Evolutionary conservation across 2,113 vertebrate genomes (phyloP).

Genomic region (Neofelis nebulosa): DNA sequence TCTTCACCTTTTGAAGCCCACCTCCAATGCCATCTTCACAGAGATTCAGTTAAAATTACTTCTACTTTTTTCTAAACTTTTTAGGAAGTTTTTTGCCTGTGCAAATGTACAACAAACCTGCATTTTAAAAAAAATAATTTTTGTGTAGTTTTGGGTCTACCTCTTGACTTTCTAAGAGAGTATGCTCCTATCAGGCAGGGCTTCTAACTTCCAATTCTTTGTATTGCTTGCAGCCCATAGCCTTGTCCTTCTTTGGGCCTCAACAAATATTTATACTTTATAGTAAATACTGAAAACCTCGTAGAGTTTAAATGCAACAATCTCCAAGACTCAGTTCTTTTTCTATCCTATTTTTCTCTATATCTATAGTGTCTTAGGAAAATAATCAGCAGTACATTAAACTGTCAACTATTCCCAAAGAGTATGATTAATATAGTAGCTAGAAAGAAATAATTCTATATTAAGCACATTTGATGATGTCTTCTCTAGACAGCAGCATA

Average conservation of each 20-base stretch:
- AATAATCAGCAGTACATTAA: constrained; percentile 3
- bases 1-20: not conserved
- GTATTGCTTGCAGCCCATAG: not conserved
- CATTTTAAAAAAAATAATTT: not conserved
- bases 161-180: not conserved
- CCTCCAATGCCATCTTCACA: not conserved
- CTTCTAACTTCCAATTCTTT: not conserved
- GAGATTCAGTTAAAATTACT: not conserved
- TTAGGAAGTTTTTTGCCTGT: not conserved
- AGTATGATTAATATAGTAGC: not conserved
- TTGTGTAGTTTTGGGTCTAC: not conserved
- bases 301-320: not conserved
- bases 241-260: not conserved
- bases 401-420: not conserved
- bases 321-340: not conserved
- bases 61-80: not conserved
- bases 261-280: not conserved
- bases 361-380: not conserved
- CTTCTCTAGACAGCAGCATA: not conserved
- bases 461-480: constrained; percentile 14
- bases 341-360: constrained; percentile 15
- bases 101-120: not conserved
- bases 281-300: constrained; percentile 15
- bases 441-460: constrained; percentile 40
- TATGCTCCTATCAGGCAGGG: not conserved